These are phyloP conservation scores for Catharus minimus DNA, from an alignment of 2,113 vertebrate genomes.

Conservation along the genomic window DNA sequence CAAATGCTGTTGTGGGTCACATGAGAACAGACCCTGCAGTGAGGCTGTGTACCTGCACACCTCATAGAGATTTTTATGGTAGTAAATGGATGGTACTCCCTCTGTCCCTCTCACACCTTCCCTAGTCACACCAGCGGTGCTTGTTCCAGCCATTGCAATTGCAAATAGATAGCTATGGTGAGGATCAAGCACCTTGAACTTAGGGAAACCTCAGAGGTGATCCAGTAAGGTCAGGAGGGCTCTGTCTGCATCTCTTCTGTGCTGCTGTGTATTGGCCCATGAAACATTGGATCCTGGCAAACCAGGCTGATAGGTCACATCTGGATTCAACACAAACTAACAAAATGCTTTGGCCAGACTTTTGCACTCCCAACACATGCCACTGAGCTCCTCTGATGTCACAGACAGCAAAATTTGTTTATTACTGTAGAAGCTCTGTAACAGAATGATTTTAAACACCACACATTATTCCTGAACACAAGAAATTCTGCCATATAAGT, in stretches of 20 bases:
- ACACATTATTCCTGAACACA: background rate
- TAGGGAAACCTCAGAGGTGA: background rate
- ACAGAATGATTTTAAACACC: background rate
- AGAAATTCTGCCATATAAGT: slow-evolving; percentile 28
- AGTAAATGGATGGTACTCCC: background rate
- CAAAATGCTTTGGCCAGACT: background rate
- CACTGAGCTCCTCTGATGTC: background rate
- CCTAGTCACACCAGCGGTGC: background rate
- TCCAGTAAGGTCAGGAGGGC: background rate
- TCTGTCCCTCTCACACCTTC: background rate
- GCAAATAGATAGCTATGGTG: background rate
- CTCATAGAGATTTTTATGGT: background rate
- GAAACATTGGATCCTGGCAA: background rate
- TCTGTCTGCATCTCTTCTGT: background rate
- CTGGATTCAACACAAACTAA: background rate
- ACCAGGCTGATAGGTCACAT: background rate
- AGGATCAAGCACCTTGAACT: background rate
- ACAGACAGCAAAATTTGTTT: background rate
- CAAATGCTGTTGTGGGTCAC: background rate
- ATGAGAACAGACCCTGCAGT: background rate
- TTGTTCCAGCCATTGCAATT: background rate
- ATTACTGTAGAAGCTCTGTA: background rate
- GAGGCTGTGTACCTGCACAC: background rate
- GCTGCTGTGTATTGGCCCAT: background rate
- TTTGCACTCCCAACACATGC: background rate